Evolutionary conservation across 2,797 vertebrate species (phyloP).

Genomic region (Furcifer pardalis): DNA sequence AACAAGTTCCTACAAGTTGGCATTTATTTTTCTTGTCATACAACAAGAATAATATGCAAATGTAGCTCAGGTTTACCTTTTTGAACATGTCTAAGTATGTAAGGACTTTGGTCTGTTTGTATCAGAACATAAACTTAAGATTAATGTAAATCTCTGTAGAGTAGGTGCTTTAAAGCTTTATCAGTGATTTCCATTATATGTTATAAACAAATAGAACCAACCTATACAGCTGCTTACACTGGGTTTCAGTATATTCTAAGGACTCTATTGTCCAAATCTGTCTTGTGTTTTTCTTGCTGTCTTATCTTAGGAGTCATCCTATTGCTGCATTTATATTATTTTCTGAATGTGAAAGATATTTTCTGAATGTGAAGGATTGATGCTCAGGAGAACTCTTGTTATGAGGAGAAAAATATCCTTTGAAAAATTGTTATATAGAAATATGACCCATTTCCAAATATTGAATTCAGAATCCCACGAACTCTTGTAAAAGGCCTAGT

Average conservation of each 20-base stretch:
- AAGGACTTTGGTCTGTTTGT: too few relatives aligned
- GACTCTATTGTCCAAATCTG: neutral
- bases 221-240: neutral
- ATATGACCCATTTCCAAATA: neutral
- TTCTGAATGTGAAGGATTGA: neutral
- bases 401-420: neutral
- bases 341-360: neutral
- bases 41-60: too few relatives aligned
- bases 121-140: neutral
- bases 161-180: neutral
- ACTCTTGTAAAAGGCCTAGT: neutral
- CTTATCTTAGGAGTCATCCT: neutral
- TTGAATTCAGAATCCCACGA: neutral
- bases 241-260: too few relatives aligned
- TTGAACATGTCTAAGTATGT: neutral
- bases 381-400: neutral
- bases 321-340: neutral
- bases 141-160: neutral
- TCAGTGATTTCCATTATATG: neutral
- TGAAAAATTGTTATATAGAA: neutral
- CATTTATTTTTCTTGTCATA: neutral
- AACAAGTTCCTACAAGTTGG: neutral
- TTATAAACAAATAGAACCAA: too few relatives aligned
- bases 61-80: too few relatives aligned
- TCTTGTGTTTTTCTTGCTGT: neutral